These are phyloP conservation scores for Heliornis fulica DNA, from an alignment of 2,113 vertebrate genomes.

Conservation along the genomic window DNA sequence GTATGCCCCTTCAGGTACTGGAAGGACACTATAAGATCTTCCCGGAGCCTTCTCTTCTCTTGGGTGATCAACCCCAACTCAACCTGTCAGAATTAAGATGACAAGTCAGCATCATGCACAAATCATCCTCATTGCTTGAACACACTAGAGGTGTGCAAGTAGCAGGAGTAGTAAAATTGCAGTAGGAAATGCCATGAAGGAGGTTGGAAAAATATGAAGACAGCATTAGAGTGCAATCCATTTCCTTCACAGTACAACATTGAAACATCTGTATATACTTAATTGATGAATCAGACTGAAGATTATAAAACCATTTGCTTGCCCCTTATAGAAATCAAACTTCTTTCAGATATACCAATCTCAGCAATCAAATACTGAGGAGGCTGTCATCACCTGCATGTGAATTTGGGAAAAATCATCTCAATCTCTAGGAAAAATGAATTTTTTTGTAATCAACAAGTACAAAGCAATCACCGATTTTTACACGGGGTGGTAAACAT, in stretches of 20 bases:
- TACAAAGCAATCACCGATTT: background rate
- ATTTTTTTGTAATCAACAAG: background rate
- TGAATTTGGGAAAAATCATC: background rate
- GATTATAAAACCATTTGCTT: background rate
- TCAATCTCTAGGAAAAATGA: background rate
- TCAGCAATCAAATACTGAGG: background rate
- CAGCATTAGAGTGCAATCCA: background rate
- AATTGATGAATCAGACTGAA: background rate
- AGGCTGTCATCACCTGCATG: background rate
- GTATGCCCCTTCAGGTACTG: no score
- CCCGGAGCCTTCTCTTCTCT: no score
- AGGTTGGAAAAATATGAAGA: background rate
- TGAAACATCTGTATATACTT: background rate
- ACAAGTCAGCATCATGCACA: background rate
- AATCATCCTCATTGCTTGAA: background rate
- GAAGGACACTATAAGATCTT: no score
- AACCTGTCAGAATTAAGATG: background rate
- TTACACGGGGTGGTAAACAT: accelerated
- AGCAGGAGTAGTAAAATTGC: background rate
- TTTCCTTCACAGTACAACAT: background rate
- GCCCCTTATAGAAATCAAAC: background rate
- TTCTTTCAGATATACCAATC: background rate
- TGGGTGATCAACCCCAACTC: no score
- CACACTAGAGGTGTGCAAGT: background rate
- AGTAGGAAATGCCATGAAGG: accelerated